Base-by-base conservation (phyloP, 2,888 invertebrate genomes). In the Cylloceria caligata region DNA sequence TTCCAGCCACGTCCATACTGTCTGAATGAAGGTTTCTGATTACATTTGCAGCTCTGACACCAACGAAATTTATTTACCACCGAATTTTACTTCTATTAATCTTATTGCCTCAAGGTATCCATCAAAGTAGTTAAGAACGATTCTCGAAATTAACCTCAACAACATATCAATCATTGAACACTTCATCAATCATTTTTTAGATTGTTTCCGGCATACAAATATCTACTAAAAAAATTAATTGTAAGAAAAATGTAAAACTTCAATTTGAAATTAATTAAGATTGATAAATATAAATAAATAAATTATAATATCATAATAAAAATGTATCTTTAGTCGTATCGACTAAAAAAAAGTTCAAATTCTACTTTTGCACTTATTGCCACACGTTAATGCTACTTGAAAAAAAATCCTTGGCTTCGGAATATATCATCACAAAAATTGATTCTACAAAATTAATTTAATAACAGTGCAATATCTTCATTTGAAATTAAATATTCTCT, bases 111-210 rank as follows among this genome's bases (percentile, higher is more conserved):
- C 13, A 3, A n/a, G 34, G 49, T 11, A 16, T 16, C 36, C 16
- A 52, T 55, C 16, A 42, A 36, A 11, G 36, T 65, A 30, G n/a
- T 24, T 57, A 55, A 39, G 34, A 65, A 13, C 19, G 21, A 27
- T 5, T 36, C 19, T 42, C 42, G 34, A 65, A 74, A 19, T 65
- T 24, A 65, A 74, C 65, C 65, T 39, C 42, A 74, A 55, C 36
- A 30, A 60, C 57, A 19, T 6, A 45, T n/a, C 24, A 30, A 16
- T 45, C 30, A 72, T 55, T n/a, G 24, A 24, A 52, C 11, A 42
- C 30, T 24, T 13, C n/a, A 3, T 5, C 13, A 11, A 19, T 30
- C 30, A 7, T 30, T 57, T 45, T 47, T 57, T 75, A 0, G 9
- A 24, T 3, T 2, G 52, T 11, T 24, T 42, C 30, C n/a, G n/a